Base-by-base conservation (phyloP, 2,888 invertebrate species). In the Junonia oenone region DNA sequence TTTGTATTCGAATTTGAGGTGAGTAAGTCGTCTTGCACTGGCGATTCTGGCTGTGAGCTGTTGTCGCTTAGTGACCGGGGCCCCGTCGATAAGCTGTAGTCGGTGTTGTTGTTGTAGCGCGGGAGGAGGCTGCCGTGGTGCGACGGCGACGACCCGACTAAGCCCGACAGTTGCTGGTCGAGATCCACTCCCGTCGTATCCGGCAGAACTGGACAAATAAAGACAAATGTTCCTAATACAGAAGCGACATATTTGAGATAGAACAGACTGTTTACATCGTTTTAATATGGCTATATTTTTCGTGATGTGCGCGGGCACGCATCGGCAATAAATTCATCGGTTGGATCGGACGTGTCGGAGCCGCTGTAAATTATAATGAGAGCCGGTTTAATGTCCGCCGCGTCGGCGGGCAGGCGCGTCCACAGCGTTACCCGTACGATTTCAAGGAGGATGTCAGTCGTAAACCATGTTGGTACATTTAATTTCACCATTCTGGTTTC, bases 31-130 rank as follows among this genome's bases (percentile, higher is more conserved):
- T 95, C 95, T 84, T 96, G 95, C 13, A 95, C 95, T 1, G 95
- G 95, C 33, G 95, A 95, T 73, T 96, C 95, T 2, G 95, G 95
- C 60, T 95, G 94, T 31, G 95, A 96, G 35, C 95, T 96, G 73
- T 95, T 94, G 76, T 96, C 96, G 66, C 95, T 95, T 26, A 96
- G 83, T 11, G 96, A 96, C 38, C 96, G 90, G 0, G 96, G 95
- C 1, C 94, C 93, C 15, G 92, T 91, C 54, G 92, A 90, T 63
- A 93, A 88, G 66, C 93, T 90, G 84, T 95, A 94, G 74, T 95
- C 92, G 1, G 91, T 77, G 65, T 93, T 86, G 78, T 94, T 92
- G 61, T 93, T 91, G 76, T 94, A 94, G 5, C 94, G 91, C 4
- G 94, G 94, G 51, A 94, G 92, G 6, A 94, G 82, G n/a, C 92